These are phyloP conservation scores for Lanius collurio DNA, from an alignment of 2,113 vertebrate species.

Conservation along the genomic window DNA sequence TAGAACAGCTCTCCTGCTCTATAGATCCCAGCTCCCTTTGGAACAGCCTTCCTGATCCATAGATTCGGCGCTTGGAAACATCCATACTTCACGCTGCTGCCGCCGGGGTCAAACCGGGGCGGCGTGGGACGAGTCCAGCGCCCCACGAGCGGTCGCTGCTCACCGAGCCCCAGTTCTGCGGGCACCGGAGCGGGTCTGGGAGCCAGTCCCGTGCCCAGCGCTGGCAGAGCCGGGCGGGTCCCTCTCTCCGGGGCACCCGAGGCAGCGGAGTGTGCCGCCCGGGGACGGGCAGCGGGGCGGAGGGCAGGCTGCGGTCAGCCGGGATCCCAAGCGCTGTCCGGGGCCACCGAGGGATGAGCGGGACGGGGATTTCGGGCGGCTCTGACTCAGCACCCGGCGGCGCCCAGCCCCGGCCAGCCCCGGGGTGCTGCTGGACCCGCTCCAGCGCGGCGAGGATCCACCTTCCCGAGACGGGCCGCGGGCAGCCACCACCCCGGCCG, in stretches of 20 bases:
- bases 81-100: neutral
- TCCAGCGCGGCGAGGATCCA: neutral
- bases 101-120: slow-evolving; percentile 44
- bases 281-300: neutral
- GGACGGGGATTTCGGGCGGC: slow-evolving; percentile 8
- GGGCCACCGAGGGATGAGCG: neutral
- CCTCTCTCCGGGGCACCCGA: neutral
- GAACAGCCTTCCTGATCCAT: neutral
- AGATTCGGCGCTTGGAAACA: slow-evolving; percentile 44
- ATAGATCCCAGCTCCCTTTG: neutral
- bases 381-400: slow-evolving; percentile 45
- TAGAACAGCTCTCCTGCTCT: neutral
- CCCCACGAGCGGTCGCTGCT: neutral
- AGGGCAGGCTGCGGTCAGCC: neutral
- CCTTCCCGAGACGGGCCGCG: neutral
- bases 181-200: neutral
- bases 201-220: neutral
- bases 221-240: neutral
- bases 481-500: neutral
- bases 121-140: neutral
- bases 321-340: neutral
- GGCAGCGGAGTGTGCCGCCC: neutral
- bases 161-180: neutral
- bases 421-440: slow-evolving; percentile 18
- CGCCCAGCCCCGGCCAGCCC: neutral